Percentiles rank a stretch among this genome's conserved stretches.
Conservation (phyloP, 2,797 vertebrate species). For the Chelonia mydas region DNA sequence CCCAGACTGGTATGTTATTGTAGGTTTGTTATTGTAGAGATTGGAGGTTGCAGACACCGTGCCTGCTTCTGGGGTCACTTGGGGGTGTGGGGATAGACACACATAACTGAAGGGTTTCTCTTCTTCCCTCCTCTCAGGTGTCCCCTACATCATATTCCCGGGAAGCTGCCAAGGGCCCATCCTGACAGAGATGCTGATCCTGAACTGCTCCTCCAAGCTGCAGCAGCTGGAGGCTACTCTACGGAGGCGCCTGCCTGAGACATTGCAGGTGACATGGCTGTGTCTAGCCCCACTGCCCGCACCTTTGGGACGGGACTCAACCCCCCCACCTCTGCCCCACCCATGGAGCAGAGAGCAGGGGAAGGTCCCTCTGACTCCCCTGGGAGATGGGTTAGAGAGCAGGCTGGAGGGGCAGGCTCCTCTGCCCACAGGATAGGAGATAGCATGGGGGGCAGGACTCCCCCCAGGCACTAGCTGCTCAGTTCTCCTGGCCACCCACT, state of each 20-base stretch:
- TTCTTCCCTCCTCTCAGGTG: neutral
- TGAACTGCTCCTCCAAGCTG: constrained; percentile 32
- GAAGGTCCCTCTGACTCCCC: too few relatives aligned
- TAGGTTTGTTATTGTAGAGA: neutral
- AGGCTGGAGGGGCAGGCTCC: too few relatives aligned
- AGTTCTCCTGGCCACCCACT: neutral
- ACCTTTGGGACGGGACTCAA: too few relatives aligned
- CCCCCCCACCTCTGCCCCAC: too few relatives aligned
- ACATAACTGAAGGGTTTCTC: neutral
- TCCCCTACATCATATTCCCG: neutral
- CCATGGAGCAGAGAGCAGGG: too few relatives aligned
- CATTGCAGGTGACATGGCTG: constrained; percentile 10
- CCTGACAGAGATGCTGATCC: neutral
- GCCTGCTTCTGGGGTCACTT: neutral
- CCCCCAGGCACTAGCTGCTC: neutral
- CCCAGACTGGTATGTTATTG: neutral
- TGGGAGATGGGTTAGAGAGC: neutral
- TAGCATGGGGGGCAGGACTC: too few relatives aligned
- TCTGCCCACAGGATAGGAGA: too few relatives aligned
- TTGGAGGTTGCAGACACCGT: neutral
- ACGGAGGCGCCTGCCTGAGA: neutral
- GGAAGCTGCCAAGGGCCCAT: neutral
- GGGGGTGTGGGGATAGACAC: too few relatives aligned
- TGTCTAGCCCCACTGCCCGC: too few relatives aligned
- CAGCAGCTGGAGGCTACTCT: neutral